Evolutionary conservation across 2,113 vertebrate genomes (phyloP), one percentile per base, ranked within the genome.

Genomic region (Trematomus loennbergii): DNA sequence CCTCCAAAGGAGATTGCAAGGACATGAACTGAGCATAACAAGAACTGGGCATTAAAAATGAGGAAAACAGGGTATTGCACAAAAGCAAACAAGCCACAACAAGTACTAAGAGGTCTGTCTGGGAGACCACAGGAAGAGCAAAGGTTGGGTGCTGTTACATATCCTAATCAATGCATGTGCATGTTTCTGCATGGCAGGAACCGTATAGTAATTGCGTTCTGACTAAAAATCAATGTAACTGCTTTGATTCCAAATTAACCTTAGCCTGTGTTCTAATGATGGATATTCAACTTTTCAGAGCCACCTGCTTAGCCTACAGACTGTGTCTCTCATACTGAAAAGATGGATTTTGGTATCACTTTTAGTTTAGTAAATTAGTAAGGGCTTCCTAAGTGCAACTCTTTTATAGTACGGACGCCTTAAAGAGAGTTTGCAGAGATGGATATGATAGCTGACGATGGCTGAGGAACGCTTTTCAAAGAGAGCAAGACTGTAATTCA

Each of bases 381-480:
- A 33, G 29, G 45, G 17, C 64, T 78, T 79, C 40, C 60, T 80
- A 40, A 7, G 49, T 20, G 49, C 25, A 72, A 69, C 64, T 68
- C 54, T 45, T 50, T 75, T 88, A 70, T 73, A 55, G 81, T 63
- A 65, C n/a, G 9, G 63, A 55, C 0, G 33, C 29, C 71, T 71
- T 73, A 72, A 16, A 74, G 48, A 57, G 67, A 73, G 78, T 72
- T 45, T 66, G 46, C 50, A 61, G 78, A 75, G 25, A 75, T 67
- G 52, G 58, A 36, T 69, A 22, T 40, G 74, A 46, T 33, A 66
- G 22, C 29, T 29, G 29, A 29, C 29, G 52, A 70, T n/a, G 61
- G 64, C 33, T 81, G 59, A 87, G 55, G 63, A 66, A 54, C 2
- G 25, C 84, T 74, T 75, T 88, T 83, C 70, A 87, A 58, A 76